Percentiles rank a stretch among this genome's conserved stretches.
These are phyloP conservation scores for Keiferia lycopersicella DNA, from an alignment of 2,888 invertebrate species.

Conservation along the genomic window DNA sequence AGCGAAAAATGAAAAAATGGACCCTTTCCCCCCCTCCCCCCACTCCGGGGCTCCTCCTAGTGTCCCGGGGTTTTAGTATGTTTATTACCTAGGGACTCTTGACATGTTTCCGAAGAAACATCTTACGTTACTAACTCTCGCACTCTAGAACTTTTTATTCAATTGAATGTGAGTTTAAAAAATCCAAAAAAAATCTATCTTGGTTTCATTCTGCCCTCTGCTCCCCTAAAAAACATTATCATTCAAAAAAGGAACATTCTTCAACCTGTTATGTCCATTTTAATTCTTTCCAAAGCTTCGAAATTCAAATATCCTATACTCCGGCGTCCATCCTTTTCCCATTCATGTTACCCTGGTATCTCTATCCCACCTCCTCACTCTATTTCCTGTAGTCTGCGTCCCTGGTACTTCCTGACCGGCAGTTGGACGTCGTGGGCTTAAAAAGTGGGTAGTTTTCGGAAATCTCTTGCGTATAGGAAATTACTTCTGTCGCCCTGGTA, in stretches of 20 bases:
- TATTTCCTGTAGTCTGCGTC: constrained; percentile 71
- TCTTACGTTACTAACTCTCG: no score
- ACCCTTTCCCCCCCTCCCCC: no score
- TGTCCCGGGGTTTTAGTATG: no score
- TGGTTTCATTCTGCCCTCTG: background rate
- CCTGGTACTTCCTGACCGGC: constrained; percentile 60
- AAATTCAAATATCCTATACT: constrained; percentile 40
- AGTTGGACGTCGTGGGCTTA: constrained; percentile 63
- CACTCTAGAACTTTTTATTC: no score
- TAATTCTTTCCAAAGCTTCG: background rate
- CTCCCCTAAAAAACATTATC: background rate
- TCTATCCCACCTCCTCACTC: constrained; percentile 67
- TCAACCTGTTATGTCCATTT: background rate
- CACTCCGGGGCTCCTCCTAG: no score
- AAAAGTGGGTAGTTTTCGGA: constrained; percentile 75
- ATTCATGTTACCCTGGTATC: constrained; percentile 39
- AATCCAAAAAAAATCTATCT: no score
- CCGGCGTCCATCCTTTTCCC: constrained; percentile 42
- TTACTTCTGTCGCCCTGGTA: constrained; percentile 62
- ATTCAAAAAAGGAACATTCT: background rate
- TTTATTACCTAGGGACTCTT: no score
- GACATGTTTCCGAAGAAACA: no score
- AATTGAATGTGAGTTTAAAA: no score
- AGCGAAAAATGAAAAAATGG: no score
- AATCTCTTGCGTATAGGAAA: constrained; percentile 69